These are phyloP conservation scores for Myathropa florea DNA, from an alignment of 2,888 invertebrate genomes.

Conservation along the genomic window DNA sequence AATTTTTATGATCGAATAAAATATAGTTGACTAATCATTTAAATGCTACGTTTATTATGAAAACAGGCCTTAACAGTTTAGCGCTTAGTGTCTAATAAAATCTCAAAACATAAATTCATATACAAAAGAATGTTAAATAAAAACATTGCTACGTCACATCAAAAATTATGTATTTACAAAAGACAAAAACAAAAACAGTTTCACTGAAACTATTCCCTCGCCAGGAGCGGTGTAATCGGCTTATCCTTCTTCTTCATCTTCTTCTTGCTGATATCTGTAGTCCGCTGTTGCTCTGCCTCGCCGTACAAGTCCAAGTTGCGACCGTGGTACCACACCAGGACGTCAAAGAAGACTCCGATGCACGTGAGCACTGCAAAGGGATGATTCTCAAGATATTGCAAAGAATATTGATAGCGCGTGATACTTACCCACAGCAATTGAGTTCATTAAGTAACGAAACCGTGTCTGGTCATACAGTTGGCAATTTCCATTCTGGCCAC, in stretches of 20 bases:
- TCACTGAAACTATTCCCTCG: constrained; percentile 72
- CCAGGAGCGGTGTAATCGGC: constrained; percentile 76
- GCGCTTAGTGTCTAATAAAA: constrained; percentile 45
- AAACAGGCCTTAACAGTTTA: constrained; percentile 5
- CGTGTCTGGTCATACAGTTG: constrained; percentile 85
- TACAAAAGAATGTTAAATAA: constrained; percentile 1
- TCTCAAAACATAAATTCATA: constrained; percentile 42
- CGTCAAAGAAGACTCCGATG: constrained; percentile 84
- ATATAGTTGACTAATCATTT: not conserved
- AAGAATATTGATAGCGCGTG: not conserved
- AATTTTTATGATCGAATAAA: not conserved
- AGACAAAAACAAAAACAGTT: constrained; percentile 40
- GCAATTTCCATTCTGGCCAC: constrained; percentile 84
- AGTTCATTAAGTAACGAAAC: constrained; percentile 83
- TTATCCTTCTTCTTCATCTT: constrained; percentile 72
- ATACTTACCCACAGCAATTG: constrained; percentile 82
- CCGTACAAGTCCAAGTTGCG: constrained; percentile 84
- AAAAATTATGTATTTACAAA: constrained; percentile 35
- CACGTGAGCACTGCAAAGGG: constrained; percentile 82
- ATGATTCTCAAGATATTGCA: not conserved
- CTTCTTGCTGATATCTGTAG: not conserved
- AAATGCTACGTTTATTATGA: constrained; percentile 23
- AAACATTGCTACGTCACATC: constrained; percentile 6
- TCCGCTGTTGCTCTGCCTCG: constrained; percentile 76
- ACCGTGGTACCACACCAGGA: constrained; percentile 83